phyloP scores from a whole-genome alignment of 2,113 vertebrate genomes.

The Phalacrocorax pelagicus region DNA sequence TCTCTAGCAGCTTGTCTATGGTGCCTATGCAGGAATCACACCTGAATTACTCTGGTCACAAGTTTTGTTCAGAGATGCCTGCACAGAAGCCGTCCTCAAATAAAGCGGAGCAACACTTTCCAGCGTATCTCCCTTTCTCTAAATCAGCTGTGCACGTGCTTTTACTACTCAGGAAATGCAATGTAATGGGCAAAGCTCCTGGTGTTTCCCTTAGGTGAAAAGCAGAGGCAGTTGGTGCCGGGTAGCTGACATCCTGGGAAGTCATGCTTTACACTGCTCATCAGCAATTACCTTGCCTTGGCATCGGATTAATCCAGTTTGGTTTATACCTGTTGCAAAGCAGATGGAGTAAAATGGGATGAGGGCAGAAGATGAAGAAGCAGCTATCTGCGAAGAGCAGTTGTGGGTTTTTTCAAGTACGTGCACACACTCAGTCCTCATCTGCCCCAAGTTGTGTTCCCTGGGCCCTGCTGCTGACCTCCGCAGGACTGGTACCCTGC shows the following conservation, averaged over 20 bases:
- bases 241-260: neutral
- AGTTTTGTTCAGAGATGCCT: neutral
- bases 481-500: fast-evolving
- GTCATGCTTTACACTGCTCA: neutral
- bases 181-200: neutral
- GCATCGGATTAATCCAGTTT: neutral
- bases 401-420: neutral
- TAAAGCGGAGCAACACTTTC: neutral
- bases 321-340: neutral
- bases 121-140: neutral
- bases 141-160: neutral
- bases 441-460: fast-evolving
- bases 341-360: neutral
- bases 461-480: neutral
- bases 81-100: fast-evolving
- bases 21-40: neutral
- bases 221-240: neutral
- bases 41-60: neutral
- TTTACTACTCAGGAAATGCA: neutral
- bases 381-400: neutral
- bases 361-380: neutral
- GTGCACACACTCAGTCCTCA: neutral
- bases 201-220: neutral
- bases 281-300: neutral
- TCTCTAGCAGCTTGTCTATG: neutral